phyloP scores from a whole-genome alignment of 2,888 invertebrate species.

The Anodontia alba region DNA sequence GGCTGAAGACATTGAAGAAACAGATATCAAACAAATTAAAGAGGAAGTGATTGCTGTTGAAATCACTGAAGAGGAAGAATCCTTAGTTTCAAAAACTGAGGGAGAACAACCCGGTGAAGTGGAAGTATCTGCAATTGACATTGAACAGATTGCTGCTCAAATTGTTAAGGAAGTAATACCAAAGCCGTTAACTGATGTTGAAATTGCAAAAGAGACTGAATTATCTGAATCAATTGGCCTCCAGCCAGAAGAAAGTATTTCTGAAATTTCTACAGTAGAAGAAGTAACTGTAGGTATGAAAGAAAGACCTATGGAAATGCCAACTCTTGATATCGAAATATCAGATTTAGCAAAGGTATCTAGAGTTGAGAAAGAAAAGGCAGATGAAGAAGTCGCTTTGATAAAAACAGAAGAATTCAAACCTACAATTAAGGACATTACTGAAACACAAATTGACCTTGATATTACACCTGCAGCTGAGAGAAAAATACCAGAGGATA shows the following conservation, averaged over 20 bases:
- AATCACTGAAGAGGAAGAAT: neutral
- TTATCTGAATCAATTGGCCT: too few species aligned
- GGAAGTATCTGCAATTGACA: slow-evolving; percentile 22
- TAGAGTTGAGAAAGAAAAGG: neutral
- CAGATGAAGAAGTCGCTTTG: neutral
- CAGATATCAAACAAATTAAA: slow-evolving; percentile 20
- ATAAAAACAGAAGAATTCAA: neutral
- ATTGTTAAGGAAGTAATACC: slow-evolving; percentile 4
- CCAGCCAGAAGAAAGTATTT: slow-evolving; percentile 20
- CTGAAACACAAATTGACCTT: neutral
- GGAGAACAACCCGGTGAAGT: slow-evolving; percentile 22
- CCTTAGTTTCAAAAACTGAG: too few species aligned
- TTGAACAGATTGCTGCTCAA: neutral
- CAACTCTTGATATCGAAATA: neutral
- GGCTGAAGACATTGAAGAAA: neutral
- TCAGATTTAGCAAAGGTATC: neutral
- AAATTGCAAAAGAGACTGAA: neutral
- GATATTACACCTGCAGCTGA: slow-evolving; percentile 15
- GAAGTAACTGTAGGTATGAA: neutral
- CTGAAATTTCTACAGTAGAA: slow-evolving; percentile 6
- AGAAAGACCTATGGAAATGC: neutral
- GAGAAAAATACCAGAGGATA: slow-evolving; percentile 20
- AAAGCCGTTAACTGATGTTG: slow-evolving; percentile 12
- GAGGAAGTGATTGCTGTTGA: neutral
- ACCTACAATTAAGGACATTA: slow-evolving; percentile 17